Evolutionary conservation across 2,113 vertebrate genomes (phyloP), one percentile per base, ranked within the genome.

Genomic region (Rattus norvegicus): DNA sequence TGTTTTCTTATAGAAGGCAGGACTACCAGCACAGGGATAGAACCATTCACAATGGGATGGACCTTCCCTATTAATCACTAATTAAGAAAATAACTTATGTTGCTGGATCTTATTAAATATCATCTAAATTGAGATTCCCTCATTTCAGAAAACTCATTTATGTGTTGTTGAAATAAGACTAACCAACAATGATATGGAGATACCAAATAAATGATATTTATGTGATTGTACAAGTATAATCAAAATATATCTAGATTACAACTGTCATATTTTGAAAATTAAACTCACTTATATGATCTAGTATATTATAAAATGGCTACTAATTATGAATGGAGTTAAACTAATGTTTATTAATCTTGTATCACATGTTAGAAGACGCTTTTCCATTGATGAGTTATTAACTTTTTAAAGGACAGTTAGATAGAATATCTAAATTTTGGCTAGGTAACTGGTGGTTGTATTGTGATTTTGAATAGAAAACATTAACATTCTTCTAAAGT

Each of bases 251-350:
- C 28, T 93, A 72, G 33, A 88, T 49, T 52, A 95, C 33, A 8
- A 88, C 20, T 33, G 19, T 6, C 67, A 91, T 88, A 92, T 86
- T 92, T 94, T 36, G 5, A 88, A 96, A 97, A 70, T 76, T 90
- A 72, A 73, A 59, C 93, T 92, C 49, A 63, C 39, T 69, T 75
- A 79, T 65, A n/a, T 17, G 2, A 28, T 88, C 56, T 75, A 89
- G 75, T 56, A 20, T 11, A 36, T 83, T 95, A 61, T 5, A 9
- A 72, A 67, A 36, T 84, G 61, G 83, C 5, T 65, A 65, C 5
- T 56, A 20, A 67, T 90, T 89, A 9, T 81, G 39, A 94, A 36
- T 89, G 9, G 65, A 17, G 19, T 28, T 72, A 39, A 95, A 73
- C 0, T 92, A 56, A 52, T 88, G 75, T 54, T 69, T 56, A 88